Percentiles rank a stretch among this genome's conserved stretches.
Conservation (phyloP, 2,797 vertebrate species). For the Parambassis ranga region DNA sequence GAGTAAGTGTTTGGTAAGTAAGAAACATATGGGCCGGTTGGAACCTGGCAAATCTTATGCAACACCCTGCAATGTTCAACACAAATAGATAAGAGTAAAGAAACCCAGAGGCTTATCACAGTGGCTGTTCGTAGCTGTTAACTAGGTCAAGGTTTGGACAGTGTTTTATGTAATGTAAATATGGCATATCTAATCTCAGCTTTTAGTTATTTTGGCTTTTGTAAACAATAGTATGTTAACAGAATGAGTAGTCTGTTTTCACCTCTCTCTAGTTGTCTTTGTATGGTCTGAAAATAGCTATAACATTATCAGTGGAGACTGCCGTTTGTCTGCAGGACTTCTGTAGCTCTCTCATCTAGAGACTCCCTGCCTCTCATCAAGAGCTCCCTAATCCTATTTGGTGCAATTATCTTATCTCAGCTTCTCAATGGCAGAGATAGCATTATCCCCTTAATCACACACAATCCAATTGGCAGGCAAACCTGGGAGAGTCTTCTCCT, state of each 20-base stretch:
- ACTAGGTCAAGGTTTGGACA: conserved; percentile 57
- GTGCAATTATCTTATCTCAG: conserved; percentile 79
- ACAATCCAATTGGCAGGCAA: conserved; percentile 69
- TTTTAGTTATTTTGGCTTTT: conserved; percentile 16
- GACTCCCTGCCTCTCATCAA: conserved; percentile 62
- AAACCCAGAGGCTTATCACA: conserved; percentile 45
- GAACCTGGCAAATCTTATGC: conserved; percentile 68
- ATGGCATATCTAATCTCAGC: conserved; percentile 42
- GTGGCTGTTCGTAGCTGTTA: conserved; percentile 33
- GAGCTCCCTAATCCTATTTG: conserved; percentile 75
- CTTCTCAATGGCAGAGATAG: conserved; percentile 71
- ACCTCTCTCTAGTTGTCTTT: neutral
- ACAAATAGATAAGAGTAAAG: conserved; percentile 43
- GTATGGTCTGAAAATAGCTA: conserved; percentile 34
- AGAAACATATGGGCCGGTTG: conserved; percentile 11
- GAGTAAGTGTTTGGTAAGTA: neutral
- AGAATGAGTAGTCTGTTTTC: neutral
- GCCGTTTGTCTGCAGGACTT: conserved; percentile 55
- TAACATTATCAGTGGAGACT: conserved; percentile 56
- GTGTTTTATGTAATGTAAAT: conserved; percentile 36
- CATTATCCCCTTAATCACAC: conserved; percentile 75
- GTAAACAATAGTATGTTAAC: conserved; percentile 15
- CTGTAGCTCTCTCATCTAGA: conserved; percentile 55
- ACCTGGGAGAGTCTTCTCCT: conserved; percentile 52
- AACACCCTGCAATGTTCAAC: conserved; percentile 66